A percentile compares a stretch with the other conserved stretches of the same genome.
Conservation (phyloP, 2,797 vertebrate species). For the Leptodactylus fallax region DNA sequence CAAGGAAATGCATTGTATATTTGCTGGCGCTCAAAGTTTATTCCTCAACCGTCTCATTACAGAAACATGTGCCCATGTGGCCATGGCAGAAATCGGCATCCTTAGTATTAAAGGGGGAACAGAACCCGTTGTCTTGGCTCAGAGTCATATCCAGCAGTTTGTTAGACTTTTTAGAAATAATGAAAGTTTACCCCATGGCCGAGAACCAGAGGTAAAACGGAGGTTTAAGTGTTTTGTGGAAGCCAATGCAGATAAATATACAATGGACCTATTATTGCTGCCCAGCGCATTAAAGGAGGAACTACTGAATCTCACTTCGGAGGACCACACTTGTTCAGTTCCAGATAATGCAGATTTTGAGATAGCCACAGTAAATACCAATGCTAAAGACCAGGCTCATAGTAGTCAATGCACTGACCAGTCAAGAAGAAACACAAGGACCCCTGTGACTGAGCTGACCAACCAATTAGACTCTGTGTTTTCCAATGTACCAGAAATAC, state of each 20-base stretch:
- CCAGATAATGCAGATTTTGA: not conserved
- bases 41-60: slow-evolving; percentile 90
- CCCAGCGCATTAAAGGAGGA: slow-evolving; percentile 94
- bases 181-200: slow-evolving; percentile 80
- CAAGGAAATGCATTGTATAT: slow-evolving; percentile 97
- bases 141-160: slow-evolving; percentile 93
- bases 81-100: slow-evolving; percentile 84
- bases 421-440: slow-evolving; percentile 84
- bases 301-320: slow-evolving; percentile 84
- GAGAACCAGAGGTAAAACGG: slow-evolving; percentile 87
- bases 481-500: slow-evolving; percentile 75
- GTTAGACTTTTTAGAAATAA: slow-evolving; percentile 90
- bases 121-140: slow-evolving; percentile 95
- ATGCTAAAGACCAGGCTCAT: too few species aligned
- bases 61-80: slow-evolving; percentile 92
- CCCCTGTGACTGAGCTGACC: slow-evolving; percentile 92
- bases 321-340: slow-evolving; percentile 65
- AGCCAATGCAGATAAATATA: slow-evolving; percentile 92
- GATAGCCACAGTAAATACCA: not conserved
- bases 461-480: slow-evolving; percentile 89
- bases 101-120: slow-evolving; percentile 84
- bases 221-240: slow-evolving; percentile 93
- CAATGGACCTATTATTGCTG: slow-evolving; percentile 93
- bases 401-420: not conserved
- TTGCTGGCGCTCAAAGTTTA: slow-evolving; percentile 86